phyloP scores from a whole-genome alignment of 1,140 invertebrate genomes.

The Caerostris darwini region DNA sequence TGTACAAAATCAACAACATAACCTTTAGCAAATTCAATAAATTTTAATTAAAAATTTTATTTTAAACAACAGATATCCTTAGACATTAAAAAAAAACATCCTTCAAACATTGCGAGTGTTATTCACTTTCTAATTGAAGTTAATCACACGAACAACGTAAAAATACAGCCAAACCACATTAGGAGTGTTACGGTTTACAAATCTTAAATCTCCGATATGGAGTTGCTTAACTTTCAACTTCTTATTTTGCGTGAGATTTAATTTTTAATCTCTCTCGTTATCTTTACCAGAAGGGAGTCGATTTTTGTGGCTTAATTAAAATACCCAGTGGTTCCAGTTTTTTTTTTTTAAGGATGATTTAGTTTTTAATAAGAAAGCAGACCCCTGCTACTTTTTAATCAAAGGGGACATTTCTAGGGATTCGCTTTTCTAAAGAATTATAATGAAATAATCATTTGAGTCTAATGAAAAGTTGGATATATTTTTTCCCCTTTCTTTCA shows the following conservation, averaged over 20 bases:
- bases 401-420: too few species aligned
- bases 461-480: constrained; percentile 47
- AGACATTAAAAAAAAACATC: background rate
- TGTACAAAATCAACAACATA: too few species aligned
- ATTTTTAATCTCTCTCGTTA: background rate
- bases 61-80: too few species aligned
- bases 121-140: constrained; percentile 3
- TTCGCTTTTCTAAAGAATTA: background rate
- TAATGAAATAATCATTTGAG: constrained; percentile 65
- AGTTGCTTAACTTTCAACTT: background rate
- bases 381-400: constrained; percentile 10
- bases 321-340: background rate
- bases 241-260: background rate
- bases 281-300: background rate
- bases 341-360: background rate
- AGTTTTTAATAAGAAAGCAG: background rate
- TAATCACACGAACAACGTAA: background rate
- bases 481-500: background rate
- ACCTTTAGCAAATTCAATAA: too few species aligned
- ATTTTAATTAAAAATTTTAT: too few species aligned
- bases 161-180: background rate
- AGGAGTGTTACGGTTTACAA: background rate
- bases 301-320: constrained; percentile 35
- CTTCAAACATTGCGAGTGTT: background rate
- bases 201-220: background rate